Conservation (phyloP, 2,888 invertebrate species). For the Ditula angustiorana region DNA sequence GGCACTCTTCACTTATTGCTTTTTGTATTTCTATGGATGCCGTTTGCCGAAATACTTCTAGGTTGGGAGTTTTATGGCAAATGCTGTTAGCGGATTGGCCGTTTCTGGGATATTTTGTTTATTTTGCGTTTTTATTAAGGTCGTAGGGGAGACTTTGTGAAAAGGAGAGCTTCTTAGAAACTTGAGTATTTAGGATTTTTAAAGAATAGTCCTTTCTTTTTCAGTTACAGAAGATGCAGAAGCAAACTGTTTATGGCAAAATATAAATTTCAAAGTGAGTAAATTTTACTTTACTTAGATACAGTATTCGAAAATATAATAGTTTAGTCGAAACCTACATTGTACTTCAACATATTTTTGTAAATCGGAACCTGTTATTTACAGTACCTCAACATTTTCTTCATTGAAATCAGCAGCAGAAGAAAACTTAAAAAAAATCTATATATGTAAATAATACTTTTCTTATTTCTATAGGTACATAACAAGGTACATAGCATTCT, state of each 20-base stretch:
- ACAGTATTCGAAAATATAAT: too few species aligned
- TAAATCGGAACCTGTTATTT: too few species aligned
- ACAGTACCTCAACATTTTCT: too few species aligned
- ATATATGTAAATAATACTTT: too few species aligned
- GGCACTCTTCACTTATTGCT: too few species aligned
- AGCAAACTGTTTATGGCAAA: background rate
- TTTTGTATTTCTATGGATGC: slow-evolving; percentile 11
- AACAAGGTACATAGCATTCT: too few species aligned
- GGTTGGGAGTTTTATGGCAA: slow-evolving; percentile 27
- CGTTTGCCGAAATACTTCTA: background rate
- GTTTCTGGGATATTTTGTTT: slow-evolving; percentile 33
- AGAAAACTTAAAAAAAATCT: too few species aligned
- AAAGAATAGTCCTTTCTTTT: slow-evolving; percentile 7
- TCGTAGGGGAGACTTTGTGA: slow-evolving; percentile 14
- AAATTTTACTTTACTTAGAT: too few species aligned
- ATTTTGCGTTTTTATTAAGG: slow-evolving; percentile 36
- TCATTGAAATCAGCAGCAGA: too few species aligned
- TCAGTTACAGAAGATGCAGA: background rate
- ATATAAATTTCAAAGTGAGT: background rate
- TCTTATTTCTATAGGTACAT: too few species aligned
- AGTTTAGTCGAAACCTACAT: too few species aligned
- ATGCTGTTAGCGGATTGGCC: slow-evolving; percentile 37
- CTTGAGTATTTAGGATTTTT: slow-evolving; percentile 22
- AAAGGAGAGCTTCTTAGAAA: slow-evolving; percentile 23
- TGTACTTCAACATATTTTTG: too few species aligned